phyloP scores from a whole-genome alignment of 2,888 invertebrate genomes.

The Ceriagrion tenellum region DNA sequence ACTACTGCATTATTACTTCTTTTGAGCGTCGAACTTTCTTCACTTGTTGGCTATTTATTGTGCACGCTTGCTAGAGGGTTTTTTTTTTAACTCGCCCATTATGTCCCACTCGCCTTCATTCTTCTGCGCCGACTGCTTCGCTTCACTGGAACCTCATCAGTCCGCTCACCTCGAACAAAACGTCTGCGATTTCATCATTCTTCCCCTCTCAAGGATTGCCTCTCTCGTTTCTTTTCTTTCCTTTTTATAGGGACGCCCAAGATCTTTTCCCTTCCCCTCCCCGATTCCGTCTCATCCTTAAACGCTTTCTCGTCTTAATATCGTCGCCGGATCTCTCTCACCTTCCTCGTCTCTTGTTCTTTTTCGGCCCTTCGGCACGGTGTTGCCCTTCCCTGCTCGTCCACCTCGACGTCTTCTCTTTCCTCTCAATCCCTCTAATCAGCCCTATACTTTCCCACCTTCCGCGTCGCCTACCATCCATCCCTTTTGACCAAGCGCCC shows the following conservation, averaged over 20 bases:
- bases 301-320: background rate
- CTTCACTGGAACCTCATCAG: background rate
- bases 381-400: background rate
- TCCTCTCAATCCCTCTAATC: background rate
- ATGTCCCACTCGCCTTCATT: background rate
- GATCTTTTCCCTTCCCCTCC: background rate
- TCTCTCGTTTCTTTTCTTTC: background rate
- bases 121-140: background rate
- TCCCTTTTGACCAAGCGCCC: background rate
- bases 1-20: background rate
- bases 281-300: background rate
- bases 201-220: background rate
- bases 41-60: background rate
- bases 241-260: background rate
- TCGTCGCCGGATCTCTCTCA: background rate
- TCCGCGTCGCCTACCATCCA: background rate
- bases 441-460: background rate
- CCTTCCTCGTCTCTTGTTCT: background rate
- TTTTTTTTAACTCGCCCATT: background rate
- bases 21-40: background rate
- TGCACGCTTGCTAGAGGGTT: background rate
- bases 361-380: background rate
- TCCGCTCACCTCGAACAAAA: background rate
- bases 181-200: background rate
- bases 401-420: background rate